Evolutionary conservation across 2,888 invertebrate genomes (phyloP), one percentile per base, ranked within the genome.

Genomic region (Mythimna pallens): DNA sequence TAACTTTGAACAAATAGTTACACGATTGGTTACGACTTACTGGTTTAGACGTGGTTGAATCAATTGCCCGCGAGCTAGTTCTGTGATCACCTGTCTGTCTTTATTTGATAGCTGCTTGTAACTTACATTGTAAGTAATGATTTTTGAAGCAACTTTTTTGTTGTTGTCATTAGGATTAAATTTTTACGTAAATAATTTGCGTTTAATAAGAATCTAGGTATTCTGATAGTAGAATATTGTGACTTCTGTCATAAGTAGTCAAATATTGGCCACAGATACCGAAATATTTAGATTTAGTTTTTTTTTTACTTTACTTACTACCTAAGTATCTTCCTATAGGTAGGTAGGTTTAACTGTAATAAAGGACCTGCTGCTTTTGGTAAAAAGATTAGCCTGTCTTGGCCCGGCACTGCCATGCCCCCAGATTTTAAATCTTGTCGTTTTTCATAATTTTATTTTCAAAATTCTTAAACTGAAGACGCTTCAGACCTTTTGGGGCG

Each of bases 1-100:
- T 67, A 80, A 80, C 66, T 74, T 75, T 65, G 70, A 81, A 67
- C 58, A 76, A 84, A 81, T 76, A 81, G 84, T 80, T 69, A 63
- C 74, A 36, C 40, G 75, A 80, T 66, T 59, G 81, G 65, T 80
- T 67, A 55, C 52, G 30, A 78, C 36, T 40, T 78, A 52, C 78
- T 14, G 52, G 52, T 79, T 79, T 30, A 61, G 61, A 61, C 64
- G 58, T 64, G 10, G 61, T 59, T 57, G 34, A 70, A 65, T 67
- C 64, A 70, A 68, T 81, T 81, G 76, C 67, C 77, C 67, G 61
- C 61, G 40, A 50, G 75, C 66, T 6, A 52, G 64, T 69, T 63
- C n/a, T 65, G 22, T 68, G 66, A 81, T 62, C 81, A 81, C 62
- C 59, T 59, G 65, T 52, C 40, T 65, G 30, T 67, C n/a, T n/a